Base-by-base conservation (phyloP, 2,888 invertebrate species). In the Rambutsinella grinnellia region DNA sequence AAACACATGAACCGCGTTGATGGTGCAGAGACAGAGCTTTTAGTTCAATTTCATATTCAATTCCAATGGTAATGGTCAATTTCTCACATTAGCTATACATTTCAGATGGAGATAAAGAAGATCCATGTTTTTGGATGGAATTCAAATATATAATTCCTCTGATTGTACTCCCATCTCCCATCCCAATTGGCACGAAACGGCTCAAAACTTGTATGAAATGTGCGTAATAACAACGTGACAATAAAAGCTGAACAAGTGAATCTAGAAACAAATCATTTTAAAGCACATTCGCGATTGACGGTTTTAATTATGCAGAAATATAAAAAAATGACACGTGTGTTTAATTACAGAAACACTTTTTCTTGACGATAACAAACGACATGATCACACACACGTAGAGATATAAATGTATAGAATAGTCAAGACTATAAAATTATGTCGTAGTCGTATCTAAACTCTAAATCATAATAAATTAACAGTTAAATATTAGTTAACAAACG, bases 261-360 rank as follows among this genome's bases (percentile, higher is more conserved):
- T n/a, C n/a, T n/a, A n/a, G n/a, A n/a, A n/a, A 58, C 27, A 28
- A 19, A 28, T 53, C 21, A 53, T 51, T 63, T 61, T 63, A 63
- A 63, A 63, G 63, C 63, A 63, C 63, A 53, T 49, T 63, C 51
- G 51, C 63, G 28, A 44, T 61, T 63, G 36, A 36, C 36, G 13
- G 13, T 13, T 36, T 36, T 36, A 36, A 36, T 36, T 36, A 36
- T 36, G 36, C 36, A 36, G 5, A 36, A 36, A 36, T 36, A 36
- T 36, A 36, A 36, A 36, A 36, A 36, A 36, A 36, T 36, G 36
- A 36, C 13, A 36, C 36, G 36, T 13, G 36, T 36, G 13, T 36
- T 36, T 36, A 36, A 36, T 36, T 36, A 36, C 36, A 36, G 36
- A n/a, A n/a, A n/a, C 36, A 13, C 5, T 36, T 36, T 36, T 36